phyloP scores from a whole-genome alignment of 2,797 vertebrate genomes.

The Gallirallus australis region DNA sequence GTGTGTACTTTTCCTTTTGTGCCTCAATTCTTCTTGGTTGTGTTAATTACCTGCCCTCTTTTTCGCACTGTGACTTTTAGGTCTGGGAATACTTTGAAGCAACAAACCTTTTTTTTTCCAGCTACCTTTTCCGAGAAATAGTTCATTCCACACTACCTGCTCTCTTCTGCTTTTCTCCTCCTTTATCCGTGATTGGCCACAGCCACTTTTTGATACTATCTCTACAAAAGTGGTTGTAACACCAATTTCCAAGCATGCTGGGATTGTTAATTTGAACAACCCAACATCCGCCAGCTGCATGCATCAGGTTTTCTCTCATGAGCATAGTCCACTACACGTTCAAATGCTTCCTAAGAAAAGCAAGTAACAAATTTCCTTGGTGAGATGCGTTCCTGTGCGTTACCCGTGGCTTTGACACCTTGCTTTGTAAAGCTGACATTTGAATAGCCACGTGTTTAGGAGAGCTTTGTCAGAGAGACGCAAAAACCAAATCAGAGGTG shows the following conservation, averaged over 20 bases:
- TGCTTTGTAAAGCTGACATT: slow-evolving; percentile 34
- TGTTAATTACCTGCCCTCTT: slow-evolving; percentile 82
- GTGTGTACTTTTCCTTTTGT: slow-evolving; percentile 86
- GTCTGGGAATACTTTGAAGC: slow-evolving; percentile 88
- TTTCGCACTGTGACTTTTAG: slow-evolving; percentile 86
- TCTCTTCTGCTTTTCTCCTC: slow-evolving; percentile 84
- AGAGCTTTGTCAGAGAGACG: slow-evolving; percentile 25
- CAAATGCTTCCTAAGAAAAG: slow-evolving; percentile 64
- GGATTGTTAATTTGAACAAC: slow-evolving; percentile 85
- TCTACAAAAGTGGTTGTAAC: slow-evolving; percentile 85
- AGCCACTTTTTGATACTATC: slow-evolving; percentile 81
- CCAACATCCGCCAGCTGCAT: slow-evolving; percentile 92
- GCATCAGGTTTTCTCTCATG: slow-evolving; percentile 88
- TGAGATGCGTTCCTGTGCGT: background rate
- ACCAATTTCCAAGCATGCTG: slow-evolving; percentile 88
- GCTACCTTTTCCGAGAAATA: slow-evolving; percentile 86
- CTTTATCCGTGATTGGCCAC: slow-evolving; percentile 88
- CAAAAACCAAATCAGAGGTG: slow-evolving; percentile 48
- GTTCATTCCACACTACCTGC: slow-evolving; percentile 84
- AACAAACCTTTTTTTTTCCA: slow-evolving; percentile 83
- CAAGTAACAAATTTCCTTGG: slow-evolving; percentile 22
- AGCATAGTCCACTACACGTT: slow-evolving; percentile 83
- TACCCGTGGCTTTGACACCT: slow-evolving; percentile 29
- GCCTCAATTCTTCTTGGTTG: slow-evolving; percentile 87
- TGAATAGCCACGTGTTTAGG: slow-evolving; percentile 16